Evolutionary conservation across 92 coral and sea anemone genomes (phyloP), one percentile per base, ranked within the genome.

Genomic region (Actinernus sp.): DNA sequence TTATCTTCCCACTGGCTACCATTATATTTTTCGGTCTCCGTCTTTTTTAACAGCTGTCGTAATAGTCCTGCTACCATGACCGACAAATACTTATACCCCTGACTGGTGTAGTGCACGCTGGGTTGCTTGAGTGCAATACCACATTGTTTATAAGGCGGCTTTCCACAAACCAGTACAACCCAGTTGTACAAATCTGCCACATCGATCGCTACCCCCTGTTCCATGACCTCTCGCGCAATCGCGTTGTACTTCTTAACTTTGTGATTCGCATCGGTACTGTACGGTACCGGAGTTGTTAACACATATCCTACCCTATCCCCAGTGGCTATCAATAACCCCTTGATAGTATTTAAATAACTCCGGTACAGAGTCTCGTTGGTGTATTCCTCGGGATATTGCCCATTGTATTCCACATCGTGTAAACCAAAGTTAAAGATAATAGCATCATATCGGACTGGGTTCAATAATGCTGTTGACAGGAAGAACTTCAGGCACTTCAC

Each of bases 351-450:
- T 10, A 92, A 32, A 56, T 92, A 83, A 19, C 62, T 58, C 17
- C 20, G 18, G 39, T 92, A 92, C 26, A 67, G 82, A 18, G 44
- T 55, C 21, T 61, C 39, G 10, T 95, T 82, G 4, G 86, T 89
- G 45, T 79, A 92, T 66, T 92, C 86, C 73, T 77, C 91, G 16
- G 39, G 69, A 1, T 58, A 38, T 11, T 50, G 59, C 38, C 55
- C 27, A 36, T 82, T 65, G 29, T 66, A 85, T 53, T 88, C 58
- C 4, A 89, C 71, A 39, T 92, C 97, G 32, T 92, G 97, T 25
- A 92, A 79, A n/a, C 97, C 97, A 34, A 88, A 74, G 25, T 92
- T 92, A 57, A 92, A 73, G 9, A 92, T 73, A 21, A 92, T 92
- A 17, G 68, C 97, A 51, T 92, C 96, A 60, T 92, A 92, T 43